phyloP scores from a whole-genome alignment of 2,113 vertebrate genomes.

The Aplodontia rufa region DNA sequence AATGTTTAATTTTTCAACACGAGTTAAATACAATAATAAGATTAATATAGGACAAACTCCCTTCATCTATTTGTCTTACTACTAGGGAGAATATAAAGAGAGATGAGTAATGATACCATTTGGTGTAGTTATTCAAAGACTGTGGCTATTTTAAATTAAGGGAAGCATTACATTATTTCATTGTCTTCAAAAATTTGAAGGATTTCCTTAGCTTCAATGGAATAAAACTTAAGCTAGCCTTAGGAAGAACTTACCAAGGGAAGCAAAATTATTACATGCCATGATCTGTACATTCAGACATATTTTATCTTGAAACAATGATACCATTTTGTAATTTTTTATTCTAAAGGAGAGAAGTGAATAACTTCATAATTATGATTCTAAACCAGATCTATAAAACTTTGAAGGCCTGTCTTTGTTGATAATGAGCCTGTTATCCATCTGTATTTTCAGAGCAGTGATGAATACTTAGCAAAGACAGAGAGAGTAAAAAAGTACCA shows the following conservation, averaged over 20 bases:
- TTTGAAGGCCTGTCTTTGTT: neutral
- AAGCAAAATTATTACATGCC: neutral
- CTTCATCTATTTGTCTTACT: neutral
- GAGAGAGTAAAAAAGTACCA: neutral
- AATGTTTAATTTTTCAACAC: constrained; percentile 11
- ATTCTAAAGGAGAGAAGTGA: neutral
- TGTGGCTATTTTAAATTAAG: neutral
- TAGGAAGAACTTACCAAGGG: neutral
- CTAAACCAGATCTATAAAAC: neutral
- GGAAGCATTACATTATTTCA: neutral
- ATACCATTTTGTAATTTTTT: neutral
- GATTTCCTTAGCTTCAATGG: neutral
- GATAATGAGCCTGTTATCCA: neutral
- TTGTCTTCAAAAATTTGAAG: neutral
- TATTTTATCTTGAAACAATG: neutral
- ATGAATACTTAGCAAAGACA: neutral
- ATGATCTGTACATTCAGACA: neutral
- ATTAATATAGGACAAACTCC: neutral
- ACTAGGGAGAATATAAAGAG: neutral
- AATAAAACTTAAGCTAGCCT: neutral
- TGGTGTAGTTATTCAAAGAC: neutral
- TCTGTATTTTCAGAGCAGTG: neutral
- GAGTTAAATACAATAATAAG: neutral
- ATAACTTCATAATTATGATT: neutral
- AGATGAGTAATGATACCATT: neutral